Evolutionary conservation across 2,888 invertebrate species (phyloP).

Genomic region (Baccha elongata): DNA sequence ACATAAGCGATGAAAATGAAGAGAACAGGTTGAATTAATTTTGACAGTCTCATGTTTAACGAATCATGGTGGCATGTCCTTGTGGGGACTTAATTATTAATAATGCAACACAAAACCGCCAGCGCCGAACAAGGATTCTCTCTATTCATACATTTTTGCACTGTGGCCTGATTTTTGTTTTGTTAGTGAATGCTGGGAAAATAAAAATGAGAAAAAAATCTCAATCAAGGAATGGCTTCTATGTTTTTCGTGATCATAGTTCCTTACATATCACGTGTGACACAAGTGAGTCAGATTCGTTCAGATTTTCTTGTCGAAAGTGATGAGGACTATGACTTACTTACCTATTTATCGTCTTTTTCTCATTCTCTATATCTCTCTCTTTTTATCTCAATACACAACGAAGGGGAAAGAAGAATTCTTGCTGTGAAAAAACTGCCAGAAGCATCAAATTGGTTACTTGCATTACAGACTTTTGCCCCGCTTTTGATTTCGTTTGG

Average conservation of each 20-base stretch:
- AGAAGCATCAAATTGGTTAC: slow-evolving; percentile 55
- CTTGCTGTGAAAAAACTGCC: slow-evolving; percentile 36
- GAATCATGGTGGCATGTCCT: slow-evolving; percentile 34
- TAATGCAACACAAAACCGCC: slow-evolving; percentile 46
- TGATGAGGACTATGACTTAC: slow-evolving; percentile 4
- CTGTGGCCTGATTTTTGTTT: slow-evolving; percentile 55
- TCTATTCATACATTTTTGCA: not conserved
- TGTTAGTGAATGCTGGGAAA: not conserved
- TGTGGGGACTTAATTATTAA: slow-evolving; percentile 62
- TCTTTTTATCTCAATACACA: slow-evolving; percentile 43
- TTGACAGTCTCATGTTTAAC: slow-evolving; percentile 40
- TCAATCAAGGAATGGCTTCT: slow-evolving; percentile 36
- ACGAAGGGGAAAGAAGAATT: not conserved
- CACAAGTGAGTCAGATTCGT: slow-evolving; percentile 37
- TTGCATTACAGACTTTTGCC: slow-evolving; percentile 47
- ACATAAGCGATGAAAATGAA: not conserved
- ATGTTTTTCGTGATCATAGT: not conserved
- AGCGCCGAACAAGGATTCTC: slow-evolving; percentile 25
- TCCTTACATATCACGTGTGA: slow-evolving; percentile 20
- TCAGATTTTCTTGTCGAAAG: slow-evolving; percentile 30
- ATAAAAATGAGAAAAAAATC: slow-evolving; percentile 19
- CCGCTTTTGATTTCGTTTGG: slow-evolving; percentile 33
- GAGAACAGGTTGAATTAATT: slow-evolving; percentile 55
- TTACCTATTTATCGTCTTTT: slow-evolving; percentile 36
- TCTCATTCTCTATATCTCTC: slow-evolving; percentile 14